phyloP scores from a whole-genome alignment of 2,797 vertebrate species.

The Pteronotus mesoamericanus region DNA sequence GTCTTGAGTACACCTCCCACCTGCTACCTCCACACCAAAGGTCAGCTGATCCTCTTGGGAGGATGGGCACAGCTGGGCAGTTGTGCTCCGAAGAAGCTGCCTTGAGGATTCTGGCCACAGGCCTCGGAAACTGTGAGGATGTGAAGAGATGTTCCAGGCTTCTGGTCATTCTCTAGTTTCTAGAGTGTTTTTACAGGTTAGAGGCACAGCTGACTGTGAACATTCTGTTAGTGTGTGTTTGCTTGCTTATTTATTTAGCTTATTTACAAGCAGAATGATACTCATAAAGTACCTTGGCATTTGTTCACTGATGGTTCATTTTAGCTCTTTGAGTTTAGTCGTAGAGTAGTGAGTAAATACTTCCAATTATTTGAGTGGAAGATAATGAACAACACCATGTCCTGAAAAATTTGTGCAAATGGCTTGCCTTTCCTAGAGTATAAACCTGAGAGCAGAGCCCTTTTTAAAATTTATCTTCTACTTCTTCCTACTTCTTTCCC shows the following conservation, averaged over 20 bases:
- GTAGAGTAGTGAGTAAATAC: background rate
- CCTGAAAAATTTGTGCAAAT: background rate
- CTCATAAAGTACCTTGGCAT: background rate
- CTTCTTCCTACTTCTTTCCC: background rate
- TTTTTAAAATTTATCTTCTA: background rate
- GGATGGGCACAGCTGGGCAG: background rate
- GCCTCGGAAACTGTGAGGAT: accelerated
- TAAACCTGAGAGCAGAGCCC: background rate
- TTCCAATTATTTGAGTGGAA: background rate
- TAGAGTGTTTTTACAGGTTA: background rate
- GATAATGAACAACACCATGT: background rate
- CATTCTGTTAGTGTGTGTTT: background rate
- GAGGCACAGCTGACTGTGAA: background rate
- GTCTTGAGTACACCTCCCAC: background rate
- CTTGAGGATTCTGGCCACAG: background rate
- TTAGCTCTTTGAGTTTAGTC: background rate
- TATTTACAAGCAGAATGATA: background rate
- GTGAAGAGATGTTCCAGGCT: background rate
- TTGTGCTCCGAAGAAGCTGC: background rate
- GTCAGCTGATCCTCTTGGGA: background rate
- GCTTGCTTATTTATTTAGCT: background rate
- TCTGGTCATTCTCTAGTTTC: background rate
- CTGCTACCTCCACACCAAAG: background rate
- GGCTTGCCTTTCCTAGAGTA: background rate
- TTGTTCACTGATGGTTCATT: background rate